Evolutionary conservation across 2,113 vertebrate species (phyloP), one percentile per base, ranked within the genome.

Genomic region (Plotosus lineatus): DNA sequence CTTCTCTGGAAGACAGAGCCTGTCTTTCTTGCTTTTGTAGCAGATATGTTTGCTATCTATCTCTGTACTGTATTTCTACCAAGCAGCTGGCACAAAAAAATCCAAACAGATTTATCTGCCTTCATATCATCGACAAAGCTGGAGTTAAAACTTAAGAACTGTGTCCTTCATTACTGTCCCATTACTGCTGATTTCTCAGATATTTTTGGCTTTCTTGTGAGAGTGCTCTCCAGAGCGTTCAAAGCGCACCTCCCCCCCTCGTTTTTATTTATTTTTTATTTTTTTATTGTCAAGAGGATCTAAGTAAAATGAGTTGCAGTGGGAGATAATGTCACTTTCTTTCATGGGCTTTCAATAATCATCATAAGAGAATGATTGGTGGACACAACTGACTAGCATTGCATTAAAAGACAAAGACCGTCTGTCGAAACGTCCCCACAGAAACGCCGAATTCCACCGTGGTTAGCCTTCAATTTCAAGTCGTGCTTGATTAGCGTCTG

Each of bases 31-130:
- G 61, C 15, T 76, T 51, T 48, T 80, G 28, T 86, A 85, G 87
- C 80, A 85, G 81, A 85, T 74, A 81, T 88, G 85, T 87, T 88
- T 89, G 84, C 79, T 88, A 79, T 68, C 85, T 85, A 66, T 88
- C 81, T 80, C 78, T 77, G 78, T 84, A 48, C 77, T 82, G 81
- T 86, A 78, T 86, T 77, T 86, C 75, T 86, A 89, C 88, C 89
- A 86, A 89, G 88, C 66, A 88, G 82, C 86, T 85, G 85, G 85
- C n/a, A 26, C 36, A 9, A 31, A 72, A 72, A 53, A 72, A 38
- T 72, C 51, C 72, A 58, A 58, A 28, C 65, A 79, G 51, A 51
- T 58, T 48, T 33, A 46, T 33, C 38, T 28, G 9, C 38, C 40
- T 50, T 72, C 69, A 50, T 50, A 72, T 72, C 69, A 50, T 33